A percentile compares a stretch with the other conserved stretches of the same genome.
phyloP scores from a whole-genome alignment of 1,140 invertebrate genomes.

The Drosophila nannoptera region DNA sequence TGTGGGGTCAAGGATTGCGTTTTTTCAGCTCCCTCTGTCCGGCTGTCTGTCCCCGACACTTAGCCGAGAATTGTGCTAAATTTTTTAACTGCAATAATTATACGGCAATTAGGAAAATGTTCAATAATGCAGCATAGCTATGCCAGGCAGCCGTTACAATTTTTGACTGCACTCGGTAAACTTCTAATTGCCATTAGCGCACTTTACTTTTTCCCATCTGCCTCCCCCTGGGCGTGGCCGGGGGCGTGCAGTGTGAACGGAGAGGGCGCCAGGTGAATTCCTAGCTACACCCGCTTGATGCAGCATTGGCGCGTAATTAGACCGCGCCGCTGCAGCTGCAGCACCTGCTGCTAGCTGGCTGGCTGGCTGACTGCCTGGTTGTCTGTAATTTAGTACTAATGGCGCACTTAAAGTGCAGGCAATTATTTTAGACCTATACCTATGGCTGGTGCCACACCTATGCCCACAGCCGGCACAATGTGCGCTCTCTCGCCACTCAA shows the following conservation, averaged over 20 bases:
- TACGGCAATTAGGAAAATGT: conserved; percentile 76
- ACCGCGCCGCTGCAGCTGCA: conserved; percentile 49
- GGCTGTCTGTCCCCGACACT: conserved; percentile 5
- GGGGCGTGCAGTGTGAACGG: conserved; percentile 20
- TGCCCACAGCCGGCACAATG: conserved; percentile 30
- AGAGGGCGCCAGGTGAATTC: conserved; percentile 50
- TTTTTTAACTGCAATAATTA: conserved; percentile 78
- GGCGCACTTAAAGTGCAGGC: conserved; percentile 73
- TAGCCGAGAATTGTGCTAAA: conserved; percentile 48
- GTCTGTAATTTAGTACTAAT: conserved; percentile 77
- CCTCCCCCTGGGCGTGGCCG: conserved; percentile 5
- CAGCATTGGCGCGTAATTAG: conserved; percentile 65
- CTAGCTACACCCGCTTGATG: conserved; percentile 9
- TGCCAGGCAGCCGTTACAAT: conserved; percentile 67
- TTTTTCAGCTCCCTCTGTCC: neutral
- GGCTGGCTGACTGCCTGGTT: conserved; percentile 28
- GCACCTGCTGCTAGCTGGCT: conserved; percentile 28
- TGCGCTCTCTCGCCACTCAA: conserved; percentile 31
- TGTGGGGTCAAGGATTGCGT: conserved; percentile 50
- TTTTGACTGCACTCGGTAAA: conserved; percentile 75
- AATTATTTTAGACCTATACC: conserved; percentile 73
- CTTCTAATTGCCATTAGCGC: conserved; percentile 76
- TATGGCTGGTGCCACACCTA: conserved; percentile 8
- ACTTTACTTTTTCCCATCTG: conserved; percentile 65
- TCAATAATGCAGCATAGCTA: conserved; percentile 69